Evolutionary conservation across 2,113 vertebrate species (phyloP).

Genomic region (Dasypus novemcinctus): DNA sequence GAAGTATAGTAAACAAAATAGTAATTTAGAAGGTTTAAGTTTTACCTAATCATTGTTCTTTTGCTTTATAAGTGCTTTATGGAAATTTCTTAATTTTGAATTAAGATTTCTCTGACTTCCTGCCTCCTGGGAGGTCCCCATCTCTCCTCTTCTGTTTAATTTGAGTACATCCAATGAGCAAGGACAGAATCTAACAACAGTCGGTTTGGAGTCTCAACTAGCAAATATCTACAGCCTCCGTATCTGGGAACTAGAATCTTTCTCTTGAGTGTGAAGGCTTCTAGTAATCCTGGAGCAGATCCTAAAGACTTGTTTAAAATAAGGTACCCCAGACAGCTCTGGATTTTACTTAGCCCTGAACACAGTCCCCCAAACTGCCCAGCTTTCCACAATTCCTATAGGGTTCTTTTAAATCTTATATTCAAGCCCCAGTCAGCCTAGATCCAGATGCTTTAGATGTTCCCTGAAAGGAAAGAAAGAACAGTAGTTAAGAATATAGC

Average conservation of each 20-base stretch:
- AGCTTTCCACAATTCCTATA: constrained; percentile 17
- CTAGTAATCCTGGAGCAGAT: background rate
- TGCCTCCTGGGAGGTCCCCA: background rate
- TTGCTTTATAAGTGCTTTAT: background rate
- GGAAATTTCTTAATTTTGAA: background rate
- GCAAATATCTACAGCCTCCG: background rate
- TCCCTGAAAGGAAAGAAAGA: background rate
- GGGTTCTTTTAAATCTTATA: background rate
- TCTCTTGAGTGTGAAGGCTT: background rate
- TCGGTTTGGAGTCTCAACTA: background rate
- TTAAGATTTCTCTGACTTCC: constrained; percentile 2
- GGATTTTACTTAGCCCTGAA: background rate
- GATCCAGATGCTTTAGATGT: background rate
- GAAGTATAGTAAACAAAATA: background rate
- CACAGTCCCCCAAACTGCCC: background rate
- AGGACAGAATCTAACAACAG: background rate
- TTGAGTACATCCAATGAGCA: background rate
- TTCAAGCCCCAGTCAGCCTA: background rate
- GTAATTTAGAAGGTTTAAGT: background rate
- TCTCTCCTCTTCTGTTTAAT: background rate
- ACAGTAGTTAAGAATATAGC: background rate
- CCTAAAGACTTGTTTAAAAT: constrained; percentile 27
- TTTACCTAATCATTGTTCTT: constrained; percentile 20
- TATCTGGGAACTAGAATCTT: constrained; percentile 23
- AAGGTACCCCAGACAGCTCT: background rate